A percentile compares a stretch with the other conserved stretches of the same genome.
These are phyloP conservation scores for Fragum fragum DNA, from an alignment of 2,888 invertebrate genomes.

Conservation along the genomic window DNA sequence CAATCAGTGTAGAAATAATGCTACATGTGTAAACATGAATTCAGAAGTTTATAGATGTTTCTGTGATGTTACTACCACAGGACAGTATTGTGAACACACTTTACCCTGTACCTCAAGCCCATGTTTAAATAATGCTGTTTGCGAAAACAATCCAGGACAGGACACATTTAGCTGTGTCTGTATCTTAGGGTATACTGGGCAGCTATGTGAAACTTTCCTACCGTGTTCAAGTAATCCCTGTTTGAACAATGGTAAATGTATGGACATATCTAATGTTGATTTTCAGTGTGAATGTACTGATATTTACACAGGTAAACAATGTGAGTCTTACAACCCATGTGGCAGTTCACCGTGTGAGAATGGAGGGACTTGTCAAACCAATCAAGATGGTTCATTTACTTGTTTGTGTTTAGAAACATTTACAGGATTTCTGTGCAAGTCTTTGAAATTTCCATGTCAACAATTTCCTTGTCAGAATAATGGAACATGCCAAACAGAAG, in stretches of 20 bases:
- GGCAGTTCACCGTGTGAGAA: conserved; percentile 70
- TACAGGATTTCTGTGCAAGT: conserved; percentile 69
- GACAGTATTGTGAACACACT: conserved; percentile 67
- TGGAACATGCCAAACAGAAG: conserved; percentile 62
- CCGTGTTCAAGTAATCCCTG: conserved; percentile 73
- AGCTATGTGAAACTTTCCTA: conserved; percentile 71
- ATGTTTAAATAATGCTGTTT: conserved; percentile 68
- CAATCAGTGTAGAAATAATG: conserved; percentile 89
- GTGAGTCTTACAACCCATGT: conserved; percentile 66
- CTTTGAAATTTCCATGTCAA: conserved; percentile 73
- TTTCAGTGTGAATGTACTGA: conserved; percentile 72
- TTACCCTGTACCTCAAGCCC: conserved; percentile 65
- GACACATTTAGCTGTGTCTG: conserved; percentile 69
- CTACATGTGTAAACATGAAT: conserved; percentile 92
- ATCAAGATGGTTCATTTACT: conserved; percentile 51
- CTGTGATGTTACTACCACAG: conserved; percentile 72
- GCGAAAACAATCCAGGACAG: conserved; percentile 43
- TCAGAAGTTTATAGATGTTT: conserved; percentile 64
- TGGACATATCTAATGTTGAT: conserved; percentile 57
- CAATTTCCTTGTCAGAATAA: conserved; percentile 79
- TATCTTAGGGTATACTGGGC: conserved; percentile 65
- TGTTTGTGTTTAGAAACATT: conserved; percentile 66
- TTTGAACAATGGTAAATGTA: conserved; percentile 82
- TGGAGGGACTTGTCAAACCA: conserved; percentile 59
- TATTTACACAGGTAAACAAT: conserved; percentile 70